These are phyloP conservation scores for Lepidurus packardi DNA, from an alignment of 1,140 invertebrate genomes.

Conservation along the genomic window DNA sequence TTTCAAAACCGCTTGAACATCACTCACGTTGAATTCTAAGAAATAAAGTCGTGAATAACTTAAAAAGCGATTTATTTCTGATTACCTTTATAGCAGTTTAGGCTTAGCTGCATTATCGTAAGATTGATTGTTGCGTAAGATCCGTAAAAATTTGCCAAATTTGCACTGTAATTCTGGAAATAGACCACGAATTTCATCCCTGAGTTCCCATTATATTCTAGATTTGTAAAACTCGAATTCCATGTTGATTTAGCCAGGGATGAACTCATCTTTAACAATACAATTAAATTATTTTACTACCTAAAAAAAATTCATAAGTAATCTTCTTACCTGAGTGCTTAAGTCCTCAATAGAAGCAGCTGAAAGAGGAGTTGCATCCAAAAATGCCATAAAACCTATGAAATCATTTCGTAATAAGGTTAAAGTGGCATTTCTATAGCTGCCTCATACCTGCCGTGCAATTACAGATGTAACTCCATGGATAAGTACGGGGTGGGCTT, in stretches of 20 bases:
- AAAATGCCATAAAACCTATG: not conserved
- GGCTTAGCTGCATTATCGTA: not conserved
- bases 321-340: no score
- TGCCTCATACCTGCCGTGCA: not conserved
- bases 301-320: no score
- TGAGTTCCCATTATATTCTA: not conserved
- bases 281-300: not conserved
- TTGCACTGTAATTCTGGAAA: not conserved
- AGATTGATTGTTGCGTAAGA: not conserved
- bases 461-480: not conserved
- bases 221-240: not conserved
- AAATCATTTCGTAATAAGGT: not conserved
- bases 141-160: not conserved
- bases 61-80: not conserved
- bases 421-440: not conserved
- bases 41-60: not conserved
- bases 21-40: not conserved
- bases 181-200: not conserved
- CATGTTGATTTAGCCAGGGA: not conserved
- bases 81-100: not conserved
- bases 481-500: not conserved
- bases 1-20: not conserved
- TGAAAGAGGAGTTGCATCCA: not conserved
- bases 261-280: not conserved
- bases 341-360: no score